Conservation (phyloP, 2,113 vertebrate genomes). For the Myotis brandtii region DNA sequence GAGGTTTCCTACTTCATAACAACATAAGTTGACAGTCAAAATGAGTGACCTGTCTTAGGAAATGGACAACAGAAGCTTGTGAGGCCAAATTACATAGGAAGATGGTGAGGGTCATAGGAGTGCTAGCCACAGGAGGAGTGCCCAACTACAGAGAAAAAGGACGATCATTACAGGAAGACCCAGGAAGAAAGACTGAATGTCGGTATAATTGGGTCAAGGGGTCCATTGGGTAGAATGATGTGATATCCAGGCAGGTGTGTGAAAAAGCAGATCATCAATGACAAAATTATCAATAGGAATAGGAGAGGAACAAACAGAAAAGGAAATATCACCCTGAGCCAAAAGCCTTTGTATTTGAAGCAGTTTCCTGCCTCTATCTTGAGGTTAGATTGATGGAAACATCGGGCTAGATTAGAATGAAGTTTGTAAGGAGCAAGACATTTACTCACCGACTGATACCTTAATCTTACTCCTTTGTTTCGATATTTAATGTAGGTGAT, state of each 20-base stretch:
- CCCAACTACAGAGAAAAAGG: neutral
- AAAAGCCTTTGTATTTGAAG: neutral
- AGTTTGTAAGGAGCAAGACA: neutral
- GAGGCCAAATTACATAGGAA: neutral
- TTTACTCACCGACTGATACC: neutral
- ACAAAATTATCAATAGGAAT: neutral
- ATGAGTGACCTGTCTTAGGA: neutral
- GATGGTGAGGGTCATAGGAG: neutral
- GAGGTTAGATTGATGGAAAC: neutral
- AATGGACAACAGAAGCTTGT: neutral
- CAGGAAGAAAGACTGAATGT: neutral
- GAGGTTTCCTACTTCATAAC: neutral
- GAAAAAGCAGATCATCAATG: neutral
- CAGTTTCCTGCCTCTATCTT: neutral
- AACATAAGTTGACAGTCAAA: neutral
- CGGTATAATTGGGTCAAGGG: neutral
- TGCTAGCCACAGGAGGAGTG: neutral
- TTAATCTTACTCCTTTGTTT: neutral
- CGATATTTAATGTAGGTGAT: constrained; percentile 86
- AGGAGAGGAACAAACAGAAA: neutral
- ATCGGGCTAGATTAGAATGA: neutral
- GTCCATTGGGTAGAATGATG: neutral
- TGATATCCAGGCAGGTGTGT: neutral
- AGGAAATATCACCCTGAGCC: neutral
- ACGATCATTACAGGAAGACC: neutral